Evolutionary conservation across 2,888 invertebrate genomes (phyloP).

Genomic region (Pheosia gnoma): DNA sequence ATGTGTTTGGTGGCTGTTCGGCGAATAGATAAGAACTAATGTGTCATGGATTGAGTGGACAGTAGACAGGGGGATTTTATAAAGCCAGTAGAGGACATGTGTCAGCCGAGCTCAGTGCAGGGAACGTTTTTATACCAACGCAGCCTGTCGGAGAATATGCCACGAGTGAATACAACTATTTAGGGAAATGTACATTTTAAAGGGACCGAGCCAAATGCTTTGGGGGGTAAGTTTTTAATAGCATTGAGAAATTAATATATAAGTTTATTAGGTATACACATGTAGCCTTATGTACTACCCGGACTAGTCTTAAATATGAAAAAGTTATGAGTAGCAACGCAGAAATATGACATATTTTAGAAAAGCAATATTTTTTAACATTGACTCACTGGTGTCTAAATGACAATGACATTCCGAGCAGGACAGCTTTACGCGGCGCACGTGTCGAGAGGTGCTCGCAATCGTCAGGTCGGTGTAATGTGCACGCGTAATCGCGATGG

Average conservation of each 20-base stretch:
- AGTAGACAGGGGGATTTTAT: constrained; percentile 50
- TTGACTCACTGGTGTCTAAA: neutral
- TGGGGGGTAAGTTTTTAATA: constrained; percentile 25
- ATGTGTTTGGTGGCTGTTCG: constrained; percentile 21
- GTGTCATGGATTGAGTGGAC: constrained; percentile 48
- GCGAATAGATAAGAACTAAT: constrained; percentile 42
- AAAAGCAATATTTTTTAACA: too few species aligned
- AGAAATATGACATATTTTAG: too few species aligned
- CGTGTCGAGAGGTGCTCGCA: constrained; percentile 26
- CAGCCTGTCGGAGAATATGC: constrained; percentile 28
- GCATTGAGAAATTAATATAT: neutral
- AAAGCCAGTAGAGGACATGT: constrained; percentile 70
- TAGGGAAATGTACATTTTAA: constrained; percentile 29
- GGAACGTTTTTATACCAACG: constrained; percentile 54
- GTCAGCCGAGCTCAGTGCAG: constrained; percentile 51
- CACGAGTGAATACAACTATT: constrained; percentile 33
- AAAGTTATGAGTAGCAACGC: too few species aligned
- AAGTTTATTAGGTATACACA: too few species aligned
- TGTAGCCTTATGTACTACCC: too few species aligned
- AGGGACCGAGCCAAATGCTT: constrained; percentile 16
- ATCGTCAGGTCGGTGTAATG: constrained; percentile 53
- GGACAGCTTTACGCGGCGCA: constrained; percentile 19
- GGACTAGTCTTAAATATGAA: too few species aligned
- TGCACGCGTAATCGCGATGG: constrained; percentile 60
- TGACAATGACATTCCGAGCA: constrained; percentile 3